Percentiles rank a stretch among this genome's conserved stretches.
These are phyloP conservation scores for Argynnis bischoffii DNA, from an alignment of 2,888 invertebrate genomes.

Conservation along the genomic window DNA sequence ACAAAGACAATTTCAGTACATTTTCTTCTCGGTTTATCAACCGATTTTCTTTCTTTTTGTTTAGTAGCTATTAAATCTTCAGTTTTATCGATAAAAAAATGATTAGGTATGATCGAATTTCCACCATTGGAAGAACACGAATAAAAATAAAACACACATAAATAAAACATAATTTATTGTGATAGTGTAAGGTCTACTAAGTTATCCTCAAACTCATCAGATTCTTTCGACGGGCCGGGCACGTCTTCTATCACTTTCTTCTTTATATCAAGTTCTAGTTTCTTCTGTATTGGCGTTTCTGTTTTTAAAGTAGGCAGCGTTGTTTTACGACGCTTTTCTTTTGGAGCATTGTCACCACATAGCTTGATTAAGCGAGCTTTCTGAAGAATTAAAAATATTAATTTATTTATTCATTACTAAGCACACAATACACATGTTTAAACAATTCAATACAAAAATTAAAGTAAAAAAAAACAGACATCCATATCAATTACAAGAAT, in stretches of 20 bases:
- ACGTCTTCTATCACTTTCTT: constrained; percentile 2
- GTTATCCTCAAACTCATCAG: constrained; percentile 42
- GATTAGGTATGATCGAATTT: neutral
- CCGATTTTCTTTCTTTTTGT: no score
- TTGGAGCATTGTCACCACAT: constrained; percentile 44
- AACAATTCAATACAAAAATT: neutral
- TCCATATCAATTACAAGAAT: no score
- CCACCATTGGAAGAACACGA: neutral
- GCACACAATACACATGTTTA: neutral
- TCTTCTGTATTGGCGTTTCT: neutral
- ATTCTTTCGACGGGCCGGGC: neutral
- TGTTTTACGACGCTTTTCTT: constrained; percentile 58
- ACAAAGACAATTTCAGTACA: no score
- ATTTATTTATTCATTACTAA: neutral
- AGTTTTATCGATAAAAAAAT: no score
- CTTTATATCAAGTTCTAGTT: constrained; percentile 1
- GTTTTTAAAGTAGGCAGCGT: constrained; percentile 21
- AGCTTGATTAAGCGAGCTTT: constrained; percentile 40
- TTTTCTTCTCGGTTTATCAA: no score
- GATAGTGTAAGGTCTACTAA: constrained; percentile 57
- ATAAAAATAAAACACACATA: neutral
- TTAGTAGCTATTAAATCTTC: no score
- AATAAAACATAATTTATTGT: constrained; percentile 13
- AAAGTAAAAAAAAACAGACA: neutral
- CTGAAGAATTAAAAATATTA: constrained; percentile 32